These are phyloP conservation scores for Tanaodytes sp. DNA, from an alignment of 2,888 invertebrate genomes.

Conservation along the genomic window DNA sequence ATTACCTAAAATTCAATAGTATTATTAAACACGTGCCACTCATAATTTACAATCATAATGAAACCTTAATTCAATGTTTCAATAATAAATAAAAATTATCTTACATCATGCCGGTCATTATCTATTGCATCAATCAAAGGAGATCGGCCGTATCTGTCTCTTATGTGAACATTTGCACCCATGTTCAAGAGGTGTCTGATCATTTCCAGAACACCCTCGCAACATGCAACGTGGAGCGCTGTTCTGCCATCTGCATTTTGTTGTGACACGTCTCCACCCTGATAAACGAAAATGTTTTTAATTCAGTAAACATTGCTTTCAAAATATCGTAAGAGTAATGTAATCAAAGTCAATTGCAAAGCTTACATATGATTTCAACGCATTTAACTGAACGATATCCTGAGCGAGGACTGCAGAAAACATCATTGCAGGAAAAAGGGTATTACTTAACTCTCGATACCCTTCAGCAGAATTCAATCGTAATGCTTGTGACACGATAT, in stretches of 20 bases:
- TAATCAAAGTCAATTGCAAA: too few relatives aligned
- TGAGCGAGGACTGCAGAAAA: conserved; percentile 78
- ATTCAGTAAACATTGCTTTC: too few relatives aligned
- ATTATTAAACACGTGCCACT: too few relatives aligned
- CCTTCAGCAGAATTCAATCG: conserved; percentile 76
- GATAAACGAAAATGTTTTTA: too few relatives aligned
- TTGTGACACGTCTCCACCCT: conserved; percentile 84
- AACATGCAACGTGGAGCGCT: conserved; percentile 86
- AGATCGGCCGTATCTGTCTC: conserved; percentile 81
- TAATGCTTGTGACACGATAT: conserved; percentile 77
- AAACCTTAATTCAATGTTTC: too few relatives aligned
- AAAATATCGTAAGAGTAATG: conserved; percentile 2
- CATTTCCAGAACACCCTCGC: conserved; percentile 79
- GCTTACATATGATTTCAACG: conserved; percentile 70
- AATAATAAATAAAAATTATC: neutral
- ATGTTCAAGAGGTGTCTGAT: conserved; percentile 83
- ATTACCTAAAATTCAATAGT: conserved; percentile 77
- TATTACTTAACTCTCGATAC: conserved; percentile 75
- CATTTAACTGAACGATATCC: conserved; percentile 75
- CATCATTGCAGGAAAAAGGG: conserved; percentile 81
- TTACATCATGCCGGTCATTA: conserved; percentile 76
- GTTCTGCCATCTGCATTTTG: conserved; percentile 84
- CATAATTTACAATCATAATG: too few relatives aligned
- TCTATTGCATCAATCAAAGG: conserved; percentile 82
- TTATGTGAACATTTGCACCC: conserved; percentile 88